Conservation (phyloP, 2,888 invertebrate species). For the Agrypnus murinus region DNA sequence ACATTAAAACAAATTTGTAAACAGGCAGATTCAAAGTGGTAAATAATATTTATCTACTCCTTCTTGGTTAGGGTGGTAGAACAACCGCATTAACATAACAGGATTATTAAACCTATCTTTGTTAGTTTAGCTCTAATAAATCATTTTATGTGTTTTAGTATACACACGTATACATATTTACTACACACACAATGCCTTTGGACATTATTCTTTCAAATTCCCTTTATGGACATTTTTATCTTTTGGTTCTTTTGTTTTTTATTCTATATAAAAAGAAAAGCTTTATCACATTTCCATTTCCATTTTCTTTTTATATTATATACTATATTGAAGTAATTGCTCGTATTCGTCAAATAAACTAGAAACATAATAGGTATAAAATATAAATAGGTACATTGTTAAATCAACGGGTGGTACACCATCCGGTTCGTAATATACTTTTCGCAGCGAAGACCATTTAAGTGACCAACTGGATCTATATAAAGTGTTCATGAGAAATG, state of each 20-base stretch:
- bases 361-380: no score
- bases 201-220: no score
- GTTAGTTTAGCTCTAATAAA: constrained; percentile 50
- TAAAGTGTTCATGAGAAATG: constrained; percentile 45
- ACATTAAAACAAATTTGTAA: constrained; percentile 66
- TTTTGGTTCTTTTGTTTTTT: no score
- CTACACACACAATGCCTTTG: no score
- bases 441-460: not conserved
- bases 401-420: constrained; percentile 52
- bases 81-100: constrained; percentile 60
- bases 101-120: constrained; percentile 55
- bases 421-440: constrained; percentile 32
- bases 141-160: constrained; percentile 8
- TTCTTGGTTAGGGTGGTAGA: constrained; percentile 56
- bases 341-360: no score
- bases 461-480: constrained; percentile 37
- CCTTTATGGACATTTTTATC: no score
- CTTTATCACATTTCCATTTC: no score
- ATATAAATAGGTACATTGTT: not conserved
- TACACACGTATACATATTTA: no score
- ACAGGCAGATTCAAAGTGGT: constrained; percentile 60
- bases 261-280: no score
- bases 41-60: constrained; percentile 59
- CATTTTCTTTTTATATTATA: no score
- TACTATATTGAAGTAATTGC: no score